Base-by-base conservation (phyloP, 2,797 vertebrate genomes). In the Cetoscarus ocellatus region DNA sequence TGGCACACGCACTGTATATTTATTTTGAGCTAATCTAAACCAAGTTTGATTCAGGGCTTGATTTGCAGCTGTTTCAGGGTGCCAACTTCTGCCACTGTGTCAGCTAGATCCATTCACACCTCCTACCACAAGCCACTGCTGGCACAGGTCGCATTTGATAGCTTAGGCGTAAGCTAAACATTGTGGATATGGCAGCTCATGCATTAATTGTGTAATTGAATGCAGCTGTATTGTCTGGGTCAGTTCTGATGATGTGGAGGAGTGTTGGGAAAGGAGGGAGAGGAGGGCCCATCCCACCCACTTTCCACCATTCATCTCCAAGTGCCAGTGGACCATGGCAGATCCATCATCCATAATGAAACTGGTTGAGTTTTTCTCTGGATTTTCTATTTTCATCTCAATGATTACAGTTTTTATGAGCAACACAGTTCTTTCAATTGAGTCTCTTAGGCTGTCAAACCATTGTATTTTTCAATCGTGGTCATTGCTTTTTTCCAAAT, bases 141-240 rank as follows among this genome's bases (percentile, higher is more conserved):
- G 27, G 84, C 77, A 72, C 61, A 48, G 85, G 87, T 73, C 70
- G 54, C 80, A 85, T 83, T 57, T 79, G 61, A 85, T 71, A 84
- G 82, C 68, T 50, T 35, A 71, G 75, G 61, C 79, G 80, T 76
- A 88, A 88, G 56, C 78, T 47, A 88, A 90, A 88, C 79, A 87
- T 44, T 70, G 61, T 10, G 79, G 62, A 72, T 83, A 83, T 84
- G 81, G 86, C 85, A 87, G 86, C 86, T 87, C 80, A 87, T 73
- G 80, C 70, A 83, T 84, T 91, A 90, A 88, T 91, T 89, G 80
- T 69, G 75, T 91, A 92, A 93, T 85, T 88, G 80, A 58, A 51
- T 54, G 73, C 92, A 93, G 87, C 83, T 93, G 88, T 73, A 79
- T 84, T 80, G 83, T 86, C 83, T 87, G 68, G 85, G 82, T 88